A percentile compares a stretch with the other conserved stretches of the same genome.
These are phyloP conservation scores for Florisuga fusca DNA, from an alignment of 2,797 vertebrate species.

Conservation along the genomic window DNA sequence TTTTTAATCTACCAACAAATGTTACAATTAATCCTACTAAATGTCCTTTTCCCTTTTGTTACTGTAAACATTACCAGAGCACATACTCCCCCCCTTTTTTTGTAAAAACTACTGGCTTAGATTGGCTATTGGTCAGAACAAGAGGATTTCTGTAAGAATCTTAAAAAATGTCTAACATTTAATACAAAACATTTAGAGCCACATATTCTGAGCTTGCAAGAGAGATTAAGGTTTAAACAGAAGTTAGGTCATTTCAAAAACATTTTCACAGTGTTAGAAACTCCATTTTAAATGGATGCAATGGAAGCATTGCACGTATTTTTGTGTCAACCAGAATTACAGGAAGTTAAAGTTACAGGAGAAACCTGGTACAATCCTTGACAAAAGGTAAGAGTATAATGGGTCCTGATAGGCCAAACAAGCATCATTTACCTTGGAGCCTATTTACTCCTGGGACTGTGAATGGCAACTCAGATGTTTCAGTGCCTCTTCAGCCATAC, in stretches of 20 bases:
- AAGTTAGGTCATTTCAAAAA: neutral
- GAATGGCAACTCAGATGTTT: neutral
- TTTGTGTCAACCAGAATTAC: neutral
- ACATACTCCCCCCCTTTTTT: neutral
- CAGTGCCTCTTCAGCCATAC: neutral
- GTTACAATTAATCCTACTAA: neutral
- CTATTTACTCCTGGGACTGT: neutral
- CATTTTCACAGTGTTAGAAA: neutral
- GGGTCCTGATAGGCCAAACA: neutral
- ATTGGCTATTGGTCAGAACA: neutral
- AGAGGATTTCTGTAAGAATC: neutral
- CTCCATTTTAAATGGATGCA: neutral
- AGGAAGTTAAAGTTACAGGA: neutral
- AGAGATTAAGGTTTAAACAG: neutral
- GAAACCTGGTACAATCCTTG: neutral
- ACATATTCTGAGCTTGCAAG: neutral
- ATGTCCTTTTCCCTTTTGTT: neutral
- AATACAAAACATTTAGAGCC: neutral
- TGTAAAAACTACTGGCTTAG: neutral
- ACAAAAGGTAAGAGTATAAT: neutral
- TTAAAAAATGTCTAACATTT: neutral
- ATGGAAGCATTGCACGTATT: neutral
- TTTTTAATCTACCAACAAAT: neutral
- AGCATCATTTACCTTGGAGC: neutral
- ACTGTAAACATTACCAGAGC: neutral